Base-by-base conservation (phyloP, 2,888 invertebrate genomes). In the Vanessa cardui region DNA sequence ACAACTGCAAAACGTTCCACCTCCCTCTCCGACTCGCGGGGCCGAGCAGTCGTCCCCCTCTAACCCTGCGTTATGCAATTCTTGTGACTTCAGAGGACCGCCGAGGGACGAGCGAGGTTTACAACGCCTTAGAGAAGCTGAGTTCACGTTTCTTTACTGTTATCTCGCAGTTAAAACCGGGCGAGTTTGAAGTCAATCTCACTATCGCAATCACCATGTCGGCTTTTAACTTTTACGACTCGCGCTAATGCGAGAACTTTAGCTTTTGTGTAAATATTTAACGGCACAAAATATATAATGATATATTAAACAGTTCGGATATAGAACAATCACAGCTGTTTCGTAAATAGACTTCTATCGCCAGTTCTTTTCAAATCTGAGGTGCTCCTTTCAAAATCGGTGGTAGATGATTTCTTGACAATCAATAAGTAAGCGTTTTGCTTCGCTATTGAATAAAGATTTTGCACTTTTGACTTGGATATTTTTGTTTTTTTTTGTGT, bases 1-100 rank as follows among this genome's bases (percentile, higher is more conserved):
- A 93, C 93, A 89, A 93, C 93, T 93, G 93, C 93, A 93, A 89
- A 88, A 89, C 86, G 85, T 86, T 67, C 52, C 78, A 21, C 70
- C 68, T 85, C 88, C 73, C 79, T 73, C 69, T 88, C 86, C 39
- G 58, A 58, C 75, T 7, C 26, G 63, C 45, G 56, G 52, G 20
- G 21, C 8, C 20, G 49, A 44, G 58, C 69, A 33, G 62, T 70
- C 26, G 60, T 73, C 76, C 63, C 73, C 46, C 64, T 76, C 73
- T 56, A 9, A 56, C 56, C 16, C 54, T 15, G 59, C 66, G 71
- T 71, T 73, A 73, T 73, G 74, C 72, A 72, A 74, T 66, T 69
- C 52, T 54, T 54, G 75, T 72, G 76, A 74, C 73, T 74, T 70
- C 68, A 62, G 75, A 76, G 71, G 72, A 72, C 74, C 73, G 73